These are phyloP conservation scores for Drosophila recens DNA, from an alignment of 2,888 invertebrate genomes.

Conservation along the genomic window DNA sequence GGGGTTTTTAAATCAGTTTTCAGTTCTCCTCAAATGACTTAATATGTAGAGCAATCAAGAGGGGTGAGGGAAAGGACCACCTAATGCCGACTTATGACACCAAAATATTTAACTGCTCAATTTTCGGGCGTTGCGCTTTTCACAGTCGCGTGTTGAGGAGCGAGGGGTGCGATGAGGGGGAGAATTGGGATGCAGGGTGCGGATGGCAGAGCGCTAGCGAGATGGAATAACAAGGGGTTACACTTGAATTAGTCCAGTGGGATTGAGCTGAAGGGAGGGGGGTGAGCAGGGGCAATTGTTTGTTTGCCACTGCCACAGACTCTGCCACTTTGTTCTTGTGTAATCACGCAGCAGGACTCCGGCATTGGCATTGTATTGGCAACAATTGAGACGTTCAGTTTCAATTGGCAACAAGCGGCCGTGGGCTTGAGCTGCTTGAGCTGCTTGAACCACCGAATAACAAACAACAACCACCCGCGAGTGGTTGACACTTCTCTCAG, in stretches of 20 bases:
- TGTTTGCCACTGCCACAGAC: conserved; percentile 46
- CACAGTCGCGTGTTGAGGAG: conserved; percentile 19
- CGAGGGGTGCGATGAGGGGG: conserved; percentile 5
- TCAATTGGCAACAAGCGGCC: conserved; percentile 75
- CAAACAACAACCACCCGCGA: conserved; percentile 33
- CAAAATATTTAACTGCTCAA: conserved; percentile 84
- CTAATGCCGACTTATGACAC: conserved; percentile 84
- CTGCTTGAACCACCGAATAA: conserved; percentile 10
- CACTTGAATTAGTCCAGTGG: conserved; percentile 84
- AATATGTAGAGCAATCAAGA: background rate
- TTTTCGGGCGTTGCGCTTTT: conserved; percentile 73
- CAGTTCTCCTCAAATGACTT: conserved; percentile 4
- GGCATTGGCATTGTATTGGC: conserved; percentile 37
- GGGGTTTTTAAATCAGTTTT: conserved; percentile 10
- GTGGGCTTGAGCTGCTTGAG: conserved; percentile 15
- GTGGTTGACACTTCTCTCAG: conserved; percentile 50
- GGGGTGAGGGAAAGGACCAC: background rate
- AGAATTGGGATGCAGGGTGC: conserved; percentile 16
- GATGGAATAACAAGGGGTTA: conserved; percentile 75
- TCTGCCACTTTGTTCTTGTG: conserved; percentile 56
- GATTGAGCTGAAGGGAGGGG: conserved; percentile 65
- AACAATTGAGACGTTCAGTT: conserved; percentile 78
- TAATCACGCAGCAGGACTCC: conserved; percentile 75
- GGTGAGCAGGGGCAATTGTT: conserved; percentile 60
- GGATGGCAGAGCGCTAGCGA: no score